These are phyloP conservation scores for Tetrapedia diversipes DNA, from an alignment of 2,888 invertebrate species.

Conservation along the genomic window DNA sequence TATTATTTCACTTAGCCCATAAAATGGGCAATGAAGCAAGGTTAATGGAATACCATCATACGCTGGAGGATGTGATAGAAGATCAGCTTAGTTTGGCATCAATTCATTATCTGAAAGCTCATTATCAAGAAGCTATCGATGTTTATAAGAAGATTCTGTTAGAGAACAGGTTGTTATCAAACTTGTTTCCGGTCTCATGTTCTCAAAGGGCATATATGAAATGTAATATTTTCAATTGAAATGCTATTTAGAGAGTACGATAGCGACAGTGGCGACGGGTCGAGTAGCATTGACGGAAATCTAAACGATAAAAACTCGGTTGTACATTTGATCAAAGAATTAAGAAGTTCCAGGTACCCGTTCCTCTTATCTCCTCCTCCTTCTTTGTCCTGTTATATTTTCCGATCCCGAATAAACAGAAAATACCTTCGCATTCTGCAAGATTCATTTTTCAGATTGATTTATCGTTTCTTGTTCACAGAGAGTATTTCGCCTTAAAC, in stretches of 20 bases:
- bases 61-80: slow-evolving; percentile 93
- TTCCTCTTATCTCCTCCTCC: neutral
- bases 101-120: slow-evolving; percentile 96
- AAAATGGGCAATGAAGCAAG: slow-evolving; percentile 95
- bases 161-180: slow-evolving; percentile 90
- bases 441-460: neutral
- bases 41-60: slow-evolving; percentile 92
- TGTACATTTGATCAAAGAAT: slow-evolving; percentile 56
- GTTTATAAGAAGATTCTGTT: slow-evolving; percentile 97
- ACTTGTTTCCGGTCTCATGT: too few species aligned
- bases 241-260: slow-evolving; percentile 30
- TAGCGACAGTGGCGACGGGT: slow-evolving; percentile 28
- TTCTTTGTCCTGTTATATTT: neutral
- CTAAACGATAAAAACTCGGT: slow-evolving; percentile 46
- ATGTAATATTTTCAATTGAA: neutral
- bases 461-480: slow-evolving; percentile 15
- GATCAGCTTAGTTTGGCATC: slow-evolving; percentile 98
- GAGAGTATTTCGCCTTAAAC: slow-evolving; percentile 94
- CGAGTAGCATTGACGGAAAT: slow-evolving; percentile 25
- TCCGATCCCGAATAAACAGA: neutral
- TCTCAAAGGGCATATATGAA: too few species aligned
- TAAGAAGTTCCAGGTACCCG: slow-evolving; percentile 63
- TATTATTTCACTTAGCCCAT: slow-evolving; percentile 96
- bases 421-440: neutral
- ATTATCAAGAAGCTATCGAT: slow-evolving; percentile 99